phyloP scores from a whole-genome alignment of 2,113 vertebrate species.

The Columba livia region DNA sequence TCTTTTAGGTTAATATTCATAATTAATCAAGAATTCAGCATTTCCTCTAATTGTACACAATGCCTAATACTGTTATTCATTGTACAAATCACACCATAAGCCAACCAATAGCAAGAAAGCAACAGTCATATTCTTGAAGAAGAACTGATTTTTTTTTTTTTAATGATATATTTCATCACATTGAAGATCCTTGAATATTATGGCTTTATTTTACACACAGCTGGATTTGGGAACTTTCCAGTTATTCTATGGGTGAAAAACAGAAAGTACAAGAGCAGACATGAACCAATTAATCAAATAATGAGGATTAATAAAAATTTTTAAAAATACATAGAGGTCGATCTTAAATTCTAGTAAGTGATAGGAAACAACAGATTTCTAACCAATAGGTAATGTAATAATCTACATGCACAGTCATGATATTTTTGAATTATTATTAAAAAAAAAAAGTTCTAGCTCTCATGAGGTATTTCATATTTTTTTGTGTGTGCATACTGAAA shows the following conservation, averaged over 20 bases:
- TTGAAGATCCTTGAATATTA: background rate
- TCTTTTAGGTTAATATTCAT: background rate
- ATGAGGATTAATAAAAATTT: background rate
- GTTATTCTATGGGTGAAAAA: background rate
- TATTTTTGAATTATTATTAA: background rate
- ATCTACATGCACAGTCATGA: background rate
- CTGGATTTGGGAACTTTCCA: background rate
- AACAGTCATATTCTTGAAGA: background rate
- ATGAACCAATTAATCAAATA: background rate
- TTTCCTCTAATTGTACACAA: background rate
- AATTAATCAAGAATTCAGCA: background rate
- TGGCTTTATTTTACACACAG: accelerated
- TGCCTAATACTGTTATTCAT: background rate
- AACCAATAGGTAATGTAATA: background rate
- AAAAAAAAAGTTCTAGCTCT: background rate
- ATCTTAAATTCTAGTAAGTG: background rate
- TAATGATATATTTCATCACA: background rate
- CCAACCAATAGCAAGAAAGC: background rate
- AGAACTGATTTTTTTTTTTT: background rate
- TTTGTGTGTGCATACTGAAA: background rate
- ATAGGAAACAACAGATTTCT: background rate
- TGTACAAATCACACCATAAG: background rate
- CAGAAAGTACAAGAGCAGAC: background rate
- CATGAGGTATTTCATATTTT: background rate
- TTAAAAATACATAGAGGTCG: accelerated